Conservation (phyloP, 2,797 vertebrate genomes). For the Spinibarbus caldwelli region DNA sequence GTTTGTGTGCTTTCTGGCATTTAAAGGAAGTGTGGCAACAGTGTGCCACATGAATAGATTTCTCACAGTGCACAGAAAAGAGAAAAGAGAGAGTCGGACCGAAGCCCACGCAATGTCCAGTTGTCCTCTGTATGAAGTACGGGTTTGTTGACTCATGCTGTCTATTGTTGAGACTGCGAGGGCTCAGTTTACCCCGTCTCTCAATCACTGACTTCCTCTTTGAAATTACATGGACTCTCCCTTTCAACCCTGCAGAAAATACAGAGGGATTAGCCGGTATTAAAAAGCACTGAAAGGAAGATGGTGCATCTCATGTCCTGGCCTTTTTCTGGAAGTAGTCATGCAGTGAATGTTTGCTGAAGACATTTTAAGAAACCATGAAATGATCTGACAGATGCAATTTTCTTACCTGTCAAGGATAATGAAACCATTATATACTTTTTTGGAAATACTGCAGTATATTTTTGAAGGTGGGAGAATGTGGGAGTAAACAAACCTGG, state of each 20-base stretch:
- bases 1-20: not conserved
- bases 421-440: not conserved
- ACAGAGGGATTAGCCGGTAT: not conserved
- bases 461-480: not conserved
- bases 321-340: not conserved
- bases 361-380: not conserved
- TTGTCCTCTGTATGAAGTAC: not conserved
- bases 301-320: not conserved
- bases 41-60: not conserved
- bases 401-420: not conserved
- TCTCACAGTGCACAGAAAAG: not conserved
- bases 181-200: constrained; percentile 17
- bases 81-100: not conserved
- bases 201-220: not conserved
- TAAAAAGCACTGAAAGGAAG: constrained; percentile 12
- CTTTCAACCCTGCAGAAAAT: not conserved
- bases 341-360: not conserved
- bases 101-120: not conserved
- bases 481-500: not conserved
- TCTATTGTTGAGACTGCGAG: not conserved
- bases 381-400: not conserved
- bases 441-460: not conserved
- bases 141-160: not conserved
- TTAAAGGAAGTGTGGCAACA: not conserved
- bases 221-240: not conserved